A percentile compares a stretch with the other conserved stretches of the same genome.
Conservation (phyloP, 2,113 vertebrate genomes). For the Syngnathoides biaculeatus region DNA sequence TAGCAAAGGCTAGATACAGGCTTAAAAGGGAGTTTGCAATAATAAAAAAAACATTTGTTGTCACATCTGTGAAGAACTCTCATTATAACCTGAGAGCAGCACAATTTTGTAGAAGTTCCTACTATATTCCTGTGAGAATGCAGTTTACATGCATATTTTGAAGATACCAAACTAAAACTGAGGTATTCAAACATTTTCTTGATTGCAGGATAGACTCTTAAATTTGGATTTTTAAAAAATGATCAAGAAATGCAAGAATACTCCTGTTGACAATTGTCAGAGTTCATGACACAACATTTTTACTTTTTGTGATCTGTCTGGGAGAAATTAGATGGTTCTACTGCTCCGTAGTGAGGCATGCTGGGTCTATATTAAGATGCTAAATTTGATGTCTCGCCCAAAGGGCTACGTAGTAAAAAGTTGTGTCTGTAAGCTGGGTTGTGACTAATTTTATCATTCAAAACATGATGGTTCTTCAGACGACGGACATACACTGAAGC, state of each 20-base stretch:
- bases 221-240: not conserved
- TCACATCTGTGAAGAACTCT: too few relatives aligned
- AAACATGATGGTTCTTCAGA: slow-evolving; percentile 1
- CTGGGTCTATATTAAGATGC: not conserved
- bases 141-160: not conserved
- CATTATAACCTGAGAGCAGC: too few relatives aligned
- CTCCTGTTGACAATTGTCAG: not conserved
- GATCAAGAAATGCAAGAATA: not conserved
- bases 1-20: not conserved
- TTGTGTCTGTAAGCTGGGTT: not conserved
- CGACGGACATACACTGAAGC: slow-evolving; percentile 82
- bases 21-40: too few relatives aligned
- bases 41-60: too few relatives aligned
- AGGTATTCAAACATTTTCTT: not conserved
- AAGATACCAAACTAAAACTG: not conserved
- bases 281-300: not conserved
- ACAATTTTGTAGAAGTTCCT: not conserved
- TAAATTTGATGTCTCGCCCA: not conserved
- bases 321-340: slow-evolving; percentile 1
- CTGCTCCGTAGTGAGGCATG: not conserved
- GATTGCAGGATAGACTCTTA: not conserved
- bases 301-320: slow-evolving; percentile 2
- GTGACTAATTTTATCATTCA: not conserved
- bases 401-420: slow-evolving; percentile 1
- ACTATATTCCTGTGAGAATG: not conserved